Base-by-base conservation (phyloP, 1,140 invertebrate species). In the Carcinoscorpius rotundicauda region DNA sequence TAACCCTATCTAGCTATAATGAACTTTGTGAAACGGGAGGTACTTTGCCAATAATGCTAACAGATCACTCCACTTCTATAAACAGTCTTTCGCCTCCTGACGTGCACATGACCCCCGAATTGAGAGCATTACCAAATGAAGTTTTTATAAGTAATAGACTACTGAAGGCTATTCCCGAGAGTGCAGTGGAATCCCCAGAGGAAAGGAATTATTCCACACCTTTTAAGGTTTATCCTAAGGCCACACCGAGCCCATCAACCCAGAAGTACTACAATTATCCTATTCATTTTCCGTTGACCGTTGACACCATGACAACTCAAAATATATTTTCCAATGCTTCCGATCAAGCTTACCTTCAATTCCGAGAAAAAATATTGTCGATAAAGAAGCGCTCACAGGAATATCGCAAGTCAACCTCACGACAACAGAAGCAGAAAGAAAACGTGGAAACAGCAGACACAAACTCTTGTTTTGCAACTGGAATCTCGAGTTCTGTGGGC, bases 161-260 rank as follows among this genome's bases (percentile, higher is more conserved):
- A 29, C 29, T 29, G 29, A 29, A 29, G 29, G 2, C 29, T 29
- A 29, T 29, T 29, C 29, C 29, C 29, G 29, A 29, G 29, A 29
- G 29, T 29, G 29, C 29, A 29, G 29, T 29, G 29, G 29, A 29
- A 29, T 29, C 29, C 29, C 29, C 29, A 29, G 29, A 29, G 29
- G 29, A 29, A 29, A n/a, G 6, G 53, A 55, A 55, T 6, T 55
- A 55, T 50, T 63, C 9, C n/a, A 53, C 58, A 3, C 63, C 63
- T 10, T 64, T 64, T 4, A 64, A 64, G 50, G 63, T 57, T 8
- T 64, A 64, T 50, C 63, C 56, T 9, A 53, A 53, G 8, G 58
- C 59, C 10, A 10, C 55, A 58, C 3, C n/a, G 29, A 29, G 29
- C 29, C 0, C 29, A 2, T 29, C 29, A 29, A 29, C 29, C 0